Conservation (phyloP, 1,140 invertebrate genomes). For the Kradibia gibbosae region DNA sequence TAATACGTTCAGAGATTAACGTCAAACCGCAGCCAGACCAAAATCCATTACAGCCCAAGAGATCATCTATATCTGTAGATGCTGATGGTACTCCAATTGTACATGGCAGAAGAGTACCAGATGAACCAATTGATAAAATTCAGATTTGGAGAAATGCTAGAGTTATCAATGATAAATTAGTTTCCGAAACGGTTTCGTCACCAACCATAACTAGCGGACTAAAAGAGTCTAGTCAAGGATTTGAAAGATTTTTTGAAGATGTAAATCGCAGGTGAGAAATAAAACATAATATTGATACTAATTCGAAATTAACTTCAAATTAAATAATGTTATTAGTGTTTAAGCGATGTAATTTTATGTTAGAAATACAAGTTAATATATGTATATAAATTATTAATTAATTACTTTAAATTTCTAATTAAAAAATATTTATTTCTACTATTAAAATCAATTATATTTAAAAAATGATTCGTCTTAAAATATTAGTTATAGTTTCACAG, state of each 20-base stretch:
- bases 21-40: constrained; percentile 63
- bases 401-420: too few relatives aligned
- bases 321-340: too few relatives aligned
- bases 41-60: constrained; percentile 52
- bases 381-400: too few relatives aligned
- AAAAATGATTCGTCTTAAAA: too few relatives aligned
- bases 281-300: too few relatives aligned
- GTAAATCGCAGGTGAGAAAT: constrained; percentile 63
- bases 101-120: constrained; percentile 85
- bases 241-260: constrained; percentile 65
- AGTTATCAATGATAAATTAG: constrained; percentile 85
- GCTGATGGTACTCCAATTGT: constrained; percentile 84
- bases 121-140: constrained; percentile 83
- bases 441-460: too few relatives aligned
- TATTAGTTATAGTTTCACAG: too few relatives aligned
- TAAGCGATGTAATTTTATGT: too few relatives aligned
- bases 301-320: too few relatives aligned
- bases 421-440: too few relatives aligned
- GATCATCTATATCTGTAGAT: constrained; percentile 71
- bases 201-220: neutral
- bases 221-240: constrained; percentile 55
- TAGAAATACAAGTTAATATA: too few relatives aligned
- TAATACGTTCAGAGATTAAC: constrained; percentile 75
- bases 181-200: constrained; percentile 66
- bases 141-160: constrained; percentile 89